These are phyloP conservation scores for Hydra vulgaris DNA, from an alignment of 30 jellyfish, hydroid and myxozoan genomes.

Conservation along the genomic window DNA sequence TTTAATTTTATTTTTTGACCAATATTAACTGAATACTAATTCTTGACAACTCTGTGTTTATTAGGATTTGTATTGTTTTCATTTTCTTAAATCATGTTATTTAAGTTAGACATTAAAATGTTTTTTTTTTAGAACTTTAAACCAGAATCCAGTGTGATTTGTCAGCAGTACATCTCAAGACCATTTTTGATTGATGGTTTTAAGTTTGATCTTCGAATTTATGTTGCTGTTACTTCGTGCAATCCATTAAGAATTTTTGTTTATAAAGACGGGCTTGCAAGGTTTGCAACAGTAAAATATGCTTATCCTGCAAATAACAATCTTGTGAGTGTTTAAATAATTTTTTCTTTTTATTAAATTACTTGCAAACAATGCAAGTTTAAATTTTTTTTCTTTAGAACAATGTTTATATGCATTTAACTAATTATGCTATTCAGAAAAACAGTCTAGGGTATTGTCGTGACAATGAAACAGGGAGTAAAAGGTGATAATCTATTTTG, in stretches of 20 bases:
- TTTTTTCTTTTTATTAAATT: neutral
- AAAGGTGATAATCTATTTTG: slow-evolving; percentile 34
- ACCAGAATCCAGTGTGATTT: slow-evolving; percentile 83
- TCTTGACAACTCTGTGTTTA: no score
- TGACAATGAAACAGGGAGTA: slow-evolving; percentile 93
- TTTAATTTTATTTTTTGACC: no score
- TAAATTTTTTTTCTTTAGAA: slow-evolving; percentile 37
- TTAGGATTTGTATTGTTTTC: no score
- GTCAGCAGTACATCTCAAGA: slow-evolving; percentile 86
- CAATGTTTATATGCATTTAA: slow-evolving; percentile 70
- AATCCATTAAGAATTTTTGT: slow-evolving; percentile 82
- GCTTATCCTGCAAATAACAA: slow-evolving; percentile 53
- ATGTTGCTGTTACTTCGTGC: slow-evolving; percentile 81
- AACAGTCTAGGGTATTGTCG: slow-evolving; percentile 63
- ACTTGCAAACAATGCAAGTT: neutral
- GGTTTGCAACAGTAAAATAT: slow-evolving; percentile 90
- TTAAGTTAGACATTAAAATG: no score
- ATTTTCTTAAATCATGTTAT: no score
- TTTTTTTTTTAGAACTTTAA: slow-evolving; percentile 78
- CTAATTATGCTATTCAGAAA: slow-evolving; percentile 87
- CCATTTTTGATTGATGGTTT: slow-evolving; percentile 92
- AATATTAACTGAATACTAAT: no score
- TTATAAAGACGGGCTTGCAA: slow-evolving; percentile 80
- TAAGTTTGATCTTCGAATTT: slow-evolving; percentile 87
- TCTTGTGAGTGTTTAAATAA: slow-evolving; percentile 27